These are phyloP conservation scores for Gephyroberyx darwinii DNA, from an alignment of 2,797 vertebrate genomes.

Conservation along the genomic window DNA sequence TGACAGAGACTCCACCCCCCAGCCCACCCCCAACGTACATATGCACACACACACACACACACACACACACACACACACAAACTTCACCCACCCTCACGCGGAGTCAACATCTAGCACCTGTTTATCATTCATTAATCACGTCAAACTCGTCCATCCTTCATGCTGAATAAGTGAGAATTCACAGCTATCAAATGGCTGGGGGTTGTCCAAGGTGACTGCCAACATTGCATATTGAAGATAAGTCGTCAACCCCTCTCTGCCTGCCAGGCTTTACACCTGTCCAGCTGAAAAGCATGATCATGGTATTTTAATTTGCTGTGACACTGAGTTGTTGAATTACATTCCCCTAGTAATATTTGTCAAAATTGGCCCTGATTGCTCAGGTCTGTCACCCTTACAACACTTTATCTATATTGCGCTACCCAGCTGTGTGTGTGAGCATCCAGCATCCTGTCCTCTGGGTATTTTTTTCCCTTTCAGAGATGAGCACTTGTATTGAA, in stretches of 20 bases:
- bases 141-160: background rate
- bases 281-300: slow-evolving; percentile 15
- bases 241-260: slow-evolving; percentile 15
- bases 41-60: too few species aligned
- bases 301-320: slow-evolving; percentile 57
- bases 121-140: background rate
- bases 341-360: slow-evolving; percentile 51
- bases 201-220: slow-evolving; percentile 21
- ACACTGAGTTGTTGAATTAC: slow-evolving; percentile 14
- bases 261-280: slow-evolving; percentile 24
- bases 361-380: slow-evolving; percentile 54
- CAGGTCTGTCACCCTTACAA: slow-evolving; percentile 22
- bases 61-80: too few species aligned
- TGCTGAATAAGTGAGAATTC: background rate
- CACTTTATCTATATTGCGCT: slow-evolving; percentile 58
- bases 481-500: background rate
- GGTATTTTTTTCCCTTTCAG: background rate
- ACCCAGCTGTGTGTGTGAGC: slow-evolving; percentile 32
- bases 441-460: slow-evolving; percentile 24
- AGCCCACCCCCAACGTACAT: too few species aligned
- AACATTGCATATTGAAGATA: slow-evolving; percentile 41
- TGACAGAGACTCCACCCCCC: too few species aligned
- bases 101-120: slow-evolving; percentile 15
- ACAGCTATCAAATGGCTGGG: slow-evolving; percentile 7
- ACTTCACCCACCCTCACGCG: background rate